phyloP scores from a whole-genome alignment of 2,113 vertebrate genomes.

The Oplegnathus fasciatus region DNA sequence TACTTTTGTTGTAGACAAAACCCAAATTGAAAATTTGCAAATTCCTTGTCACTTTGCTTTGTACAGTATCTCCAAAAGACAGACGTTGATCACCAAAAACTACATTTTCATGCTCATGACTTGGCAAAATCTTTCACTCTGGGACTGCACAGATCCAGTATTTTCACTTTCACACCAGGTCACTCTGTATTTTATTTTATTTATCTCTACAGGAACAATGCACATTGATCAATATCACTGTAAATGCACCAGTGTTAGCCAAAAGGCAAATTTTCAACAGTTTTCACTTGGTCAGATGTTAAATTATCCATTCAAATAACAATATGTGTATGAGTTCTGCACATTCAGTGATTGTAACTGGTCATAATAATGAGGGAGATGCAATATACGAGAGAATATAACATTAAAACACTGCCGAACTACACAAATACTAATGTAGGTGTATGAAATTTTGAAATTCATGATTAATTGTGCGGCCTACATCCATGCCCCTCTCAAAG shows the following conservation, averaged over 20 bases:
- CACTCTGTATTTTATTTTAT: neutral
- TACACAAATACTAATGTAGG: neutral
- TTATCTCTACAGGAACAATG: neutral
- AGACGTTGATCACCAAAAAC: neutral
- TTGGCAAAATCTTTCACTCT: neutral
- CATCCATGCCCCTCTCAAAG: constrained; percentile 34
- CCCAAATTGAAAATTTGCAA: neutral
- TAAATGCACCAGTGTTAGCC: neutral
- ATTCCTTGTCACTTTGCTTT: neutral
- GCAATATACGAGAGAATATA: neutral
- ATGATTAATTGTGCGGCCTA: neutral
- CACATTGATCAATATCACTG: neutral
- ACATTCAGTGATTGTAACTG: neutral
- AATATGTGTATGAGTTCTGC: neutral
- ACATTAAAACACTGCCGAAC: neutral
- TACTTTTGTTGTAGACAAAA: neutral
- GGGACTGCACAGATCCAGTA: neutral
- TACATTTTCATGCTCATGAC: neutral
- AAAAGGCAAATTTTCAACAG: neutral
- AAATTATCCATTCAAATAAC: neutral
- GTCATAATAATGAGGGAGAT: neutral
- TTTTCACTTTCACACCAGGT: neutral
- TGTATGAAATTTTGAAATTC: neutral
- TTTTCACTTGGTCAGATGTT: neutral
- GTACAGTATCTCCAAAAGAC: neutral